These are phyloP conservation scores for Bellardia pandia DNA, from an alignment of 2,888 invertebrate species.

Conservation along the genomic window DNA sequence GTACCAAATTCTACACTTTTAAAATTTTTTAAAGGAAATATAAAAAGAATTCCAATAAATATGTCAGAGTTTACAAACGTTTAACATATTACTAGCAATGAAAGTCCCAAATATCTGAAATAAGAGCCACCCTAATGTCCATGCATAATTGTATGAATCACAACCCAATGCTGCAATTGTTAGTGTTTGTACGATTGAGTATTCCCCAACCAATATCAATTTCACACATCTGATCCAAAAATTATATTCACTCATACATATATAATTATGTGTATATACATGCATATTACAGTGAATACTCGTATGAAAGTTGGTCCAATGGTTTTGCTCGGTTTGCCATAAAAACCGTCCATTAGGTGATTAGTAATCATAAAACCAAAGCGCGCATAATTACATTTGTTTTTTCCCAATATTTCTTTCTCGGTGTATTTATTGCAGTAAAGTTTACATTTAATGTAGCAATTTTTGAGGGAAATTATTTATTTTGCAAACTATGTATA, in stretches of 20 bases:
- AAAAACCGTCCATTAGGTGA: constrained; percentile 53
- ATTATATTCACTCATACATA: constrained; percentile 16
- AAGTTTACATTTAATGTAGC: no score
- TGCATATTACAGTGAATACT: neutral
- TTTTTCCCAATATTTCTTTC: constrained; percentile 16
- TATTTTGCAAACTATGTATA: neutral
- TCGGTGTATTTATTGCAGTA: neutral
- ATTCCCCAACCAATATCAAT: constrained; percentile 33
- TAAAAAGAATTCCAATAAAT: no score
- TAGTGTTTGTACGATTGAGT: neutral
- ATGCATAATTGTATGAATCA: constrained; percentile 1
- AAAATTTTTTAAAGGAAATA: no score
- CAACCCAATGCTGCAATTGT: neutral
- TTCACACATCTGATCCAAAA: constrained; percentile 41
- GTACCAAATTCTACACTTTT: no score
- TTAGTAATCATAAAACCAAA: constrained; percentile 62
- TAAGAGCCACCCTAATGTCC: neutral
- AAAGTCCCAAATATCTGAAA: no score
- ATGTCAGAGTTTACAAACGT: no score
- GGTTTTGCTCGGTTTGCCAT: constrained; percentile 29
- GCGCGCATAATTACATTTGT: constrained; percentile 54
- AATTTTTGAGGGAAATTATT: neutral
- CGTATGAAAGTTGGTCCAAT: neutral
- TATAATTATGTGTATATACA: constrained; percentile 3
- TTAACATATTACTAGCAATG: no score